Percentiles rank a stretch among this genome's conserved stretches.
These are phyloP conservation scores for Nematostella vectensis DNA, from an alignment of 92 coral and sea anemone genomes.

Conservation along the genomic window DNA sequence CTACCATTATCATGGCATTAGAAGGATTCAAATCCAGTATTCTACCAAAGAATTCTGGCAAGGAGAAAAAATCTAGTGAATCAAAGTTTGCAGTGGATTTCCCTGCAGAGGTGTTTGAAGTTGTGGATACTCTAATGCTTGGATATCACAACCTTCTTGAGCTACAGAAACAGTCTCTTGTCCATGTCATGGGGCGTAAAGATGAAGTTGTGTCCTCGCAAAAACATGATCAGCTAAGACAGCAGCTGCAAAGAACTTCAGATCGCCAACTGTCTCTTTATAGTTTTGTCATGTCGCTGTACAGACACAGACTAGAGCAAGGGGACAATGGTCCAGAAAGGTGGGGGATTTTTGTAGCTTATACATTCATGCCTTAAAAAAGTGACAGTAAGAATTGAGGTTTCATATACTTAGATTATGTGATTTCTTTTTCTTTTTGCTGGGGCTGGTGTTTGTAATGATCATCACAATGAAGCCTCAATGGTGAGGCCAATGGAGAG, in stretches of 20 bases:
- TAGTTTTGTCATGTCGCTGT: conserved; percentile 36
- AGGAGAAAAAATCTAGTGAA: neutral
- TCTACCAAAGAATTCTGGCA: conserved; percentile 6
- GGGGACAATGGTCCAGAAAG: too few relatives aligned
- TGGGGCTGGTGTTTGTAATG: neutral
- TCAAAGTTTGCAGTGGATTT: neutral
- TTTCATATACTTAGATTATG: neutral
- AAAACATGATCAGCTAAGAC: conserved; percentile 16
- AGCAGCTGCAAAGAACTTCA: conserved; percentile 41
- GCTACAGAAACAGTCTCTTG: neutral
- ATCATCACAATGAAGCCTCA: neutral
- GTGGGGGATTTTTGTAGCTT: too few relatives aligned
- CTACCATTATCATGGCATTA: conserved; percentile 13
- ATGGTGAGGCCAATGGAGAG: neutral
- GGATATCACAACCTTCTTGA: conserved; percentile 14
- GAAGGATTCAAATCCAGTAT: conserved; percentile 32
- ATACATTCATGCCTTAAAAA: too few relatives aligned
- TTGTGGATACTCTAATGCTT: conserved; percentile 8
- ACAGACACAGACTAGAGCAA: conserved; percentile 44
- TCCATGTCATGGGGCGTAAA: neutral
- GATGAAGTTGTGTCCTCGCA: neutral
- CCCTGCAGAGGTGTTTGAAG: conserved; percentile 23
- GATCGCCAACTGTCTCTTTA: conserved; percentile 47
- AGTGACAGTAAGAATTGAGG: too few relatives aligned
- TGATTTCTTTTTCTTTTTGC: neutral